Base-by-base conservation (phyloP, 2,888 invertebrate genomes). In the Minunthozetes semirufus region DNA sequence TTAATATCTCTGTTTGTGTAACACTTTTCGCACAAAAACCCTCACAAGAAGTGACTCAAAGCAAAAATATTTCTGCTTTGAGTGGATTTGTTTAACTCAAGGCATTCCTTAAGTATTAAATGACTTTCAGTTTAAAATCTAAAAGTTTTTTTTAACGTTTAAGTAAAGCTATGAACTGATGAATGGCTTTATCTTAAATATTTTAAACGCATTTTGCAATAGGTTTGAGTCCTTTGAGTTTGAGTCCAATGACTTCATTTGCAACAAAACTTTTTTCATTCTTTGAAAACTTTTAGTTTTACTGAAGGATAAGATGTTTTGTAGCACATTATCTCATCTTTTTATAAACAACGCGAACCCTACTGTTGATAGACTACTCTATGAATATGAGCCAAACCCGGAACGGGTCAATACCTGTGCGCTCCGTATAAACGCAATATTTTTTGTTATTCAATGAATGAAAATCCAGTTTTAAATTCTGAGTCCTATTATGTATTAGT, bases 331-430 rank as follows among this genome's bases (percentile, higher is more conserved):
- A n/a, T 15, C n/a, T 53, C 53, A 53, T 19, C 19, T 6, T 17
- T 17, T 48, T 48, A n/a, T 8, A 33, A 33, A 33, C 33, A 33
- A 33, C 33, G 8, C 33, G 33, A 33, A 33, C 33, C 33, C 33
- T 33, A 33, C 33, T 33, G 53, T 8, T n/a, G 13, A 48, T 2
- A 4, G 2, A 48, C 48, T 13, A 17, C 15, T 48, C 48, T 19
- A 19, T 53, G 53, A 19, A 53, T 53, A 19, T n/a, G 53, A 59
- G 11, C 15, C 59, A 15, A 59, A 59, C 59, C 59, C 59, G 59
- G 59, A 59, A 59, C 59, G 59, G 56, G 56, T 56, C 22, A n/a
- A n/a, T 22, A 56, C 56, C 59, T 27, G 27, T 59, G 59, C 59
- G 15, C 48, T 27, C 11, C 9, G n/a, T 53, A 19, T 53, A 19